Evolutionary conservation across 2,888 invertebrate species (phyloP).

Genomic region (Machimus rusticus): DNA sequence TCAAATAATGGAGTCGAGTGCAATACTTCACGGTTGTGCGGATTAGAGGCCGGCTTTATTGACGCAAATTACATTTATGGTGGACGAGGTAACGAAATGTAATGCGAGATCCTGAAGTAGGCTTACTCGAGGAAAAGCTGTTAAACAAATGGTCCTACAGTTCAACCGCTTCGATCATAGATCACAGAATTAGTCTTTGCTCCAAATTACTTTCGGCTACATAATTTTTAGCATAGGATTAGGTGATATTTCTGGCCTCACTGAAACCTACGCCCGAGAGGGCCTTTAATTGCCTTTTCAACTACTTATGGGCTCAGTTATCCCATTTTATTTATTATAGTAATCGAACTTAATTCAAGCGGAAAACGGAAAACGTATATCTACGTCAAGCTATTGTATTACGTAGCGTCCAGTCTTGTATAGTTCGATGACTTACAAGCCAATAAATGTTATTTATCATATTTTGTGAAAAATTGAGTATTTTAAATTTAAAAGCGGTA

Average conservation of each 20-base stretch:
- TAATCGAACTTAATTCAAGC: slow-evolving; percentile 17
- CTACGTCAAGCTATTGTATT: not conserved
- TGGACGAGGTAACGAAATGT: slow-evolving; percentile 14
- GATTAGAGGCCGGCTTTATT: slow-evolving; percentile 23
- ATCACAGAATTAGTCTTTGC: not conserved
- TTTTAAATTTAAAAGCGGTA: not conserved
- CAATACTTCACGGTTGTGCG: slow-evolving; percentile 16
- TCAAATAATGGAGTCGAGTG: not conserved
- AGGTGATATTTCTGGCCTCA: not conserved
- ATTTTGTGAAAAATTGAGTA: not conserved
- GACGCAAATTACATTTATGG: slow-evolving; percentile 28
- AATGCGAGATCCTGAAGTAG: slow-evolving; percentile 3
- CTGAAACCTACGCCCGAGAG: not conserved
- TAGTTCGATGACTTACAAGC: not conserved
- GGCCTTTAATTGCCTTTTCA: not conserved
- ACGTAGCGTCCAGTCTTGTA: not conserved
- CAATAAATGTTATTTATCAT: not conserved
- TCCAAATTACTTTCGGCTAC: slow-evolving; percentile 3
- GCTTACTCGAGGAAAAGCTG: not conserved
- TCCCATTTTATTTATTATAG: slow-evolving; percentile 19
- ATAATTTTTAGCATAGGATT: slow-evolving; percentile 5
- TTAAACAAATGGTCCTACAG: not conserved
- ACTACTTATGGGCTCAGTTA: slow-evolving; percentile 4
- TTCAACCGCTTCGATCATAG: not conserved
- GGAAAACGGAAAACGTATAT: not conserved